Percentiles rank a stretch among this genome's conserved stretches.
Conservation (phyloP, 2,888 invertebrate species). For the Torymus aiolomorphi region DNA sequence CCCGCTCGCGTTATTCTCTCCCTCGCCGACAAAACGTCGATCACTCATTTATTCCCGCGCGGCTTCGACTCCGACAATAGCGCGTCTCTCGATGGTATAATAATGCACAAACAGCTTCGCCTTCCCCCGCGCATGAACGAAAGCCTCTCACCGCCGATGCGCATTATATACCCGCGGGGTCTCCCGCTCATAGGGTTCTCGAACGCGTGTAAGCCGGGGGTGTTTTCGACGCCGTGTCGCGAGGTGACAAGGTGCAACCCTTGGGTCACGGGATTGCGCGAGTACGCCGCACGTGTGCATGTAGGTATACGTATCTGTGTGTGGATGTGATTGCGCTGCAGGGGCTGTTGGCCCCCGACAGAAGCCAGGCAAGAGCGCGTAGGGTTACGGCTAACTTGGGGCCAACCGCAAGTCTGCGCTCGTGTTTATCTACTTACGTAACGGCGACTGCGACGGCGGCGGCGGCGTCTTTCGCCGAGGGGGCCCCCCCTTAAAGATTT, state of each 20-base stretch:
- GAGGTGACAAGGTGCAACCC: constrained; percentile 64
- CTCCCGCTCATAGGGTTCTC: too few species aligned
- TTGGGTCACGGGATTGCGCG: constrained; percentile 61
- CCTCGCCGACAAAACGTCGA: too few species aligned
- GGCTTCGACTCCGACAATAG: too few species aligned
- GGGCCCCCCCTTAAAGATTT: constrained; percentile 5
- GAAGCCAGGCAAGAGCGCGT: constrained; percentile 74
- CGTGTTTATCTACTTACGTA: constrained; percentile 52
- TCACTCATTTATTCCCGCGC: too few species aligned
- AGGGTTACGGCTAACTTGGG: constrained; percentile 72
- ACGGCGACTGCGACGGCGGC: constrained; percentile 12
- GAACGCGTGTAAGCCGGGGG: constrained; percentile 9
- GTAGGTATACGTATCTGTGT: too few species aligned
- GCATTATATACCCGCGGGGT: too few species aligned
- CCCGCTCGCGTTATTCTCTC: too few species aligned
- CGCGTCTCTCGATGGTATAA: too few species aligned
- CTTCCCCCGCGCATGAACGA: too few species aligned
- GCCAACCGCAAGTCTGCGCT: constrained; percentile 67
- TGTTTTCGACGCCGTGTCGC: constrained; percentile 44
- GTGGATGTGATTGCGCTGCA: constrained; percentile 44
- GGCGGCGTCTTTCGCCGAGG: constrained; percentile 6
- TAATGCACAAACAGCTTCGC: too few species aligned
- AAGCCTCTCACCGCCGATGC: too few species aligned
- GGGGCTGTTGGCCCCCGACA: constrained; percentile 75
- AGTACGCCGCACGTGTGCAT: too few species aligned